Evolutionary conservation across 2,888 invertebrate genomes (phyloP).

Genomic region (Bruchidius siliquastri): DNA sequence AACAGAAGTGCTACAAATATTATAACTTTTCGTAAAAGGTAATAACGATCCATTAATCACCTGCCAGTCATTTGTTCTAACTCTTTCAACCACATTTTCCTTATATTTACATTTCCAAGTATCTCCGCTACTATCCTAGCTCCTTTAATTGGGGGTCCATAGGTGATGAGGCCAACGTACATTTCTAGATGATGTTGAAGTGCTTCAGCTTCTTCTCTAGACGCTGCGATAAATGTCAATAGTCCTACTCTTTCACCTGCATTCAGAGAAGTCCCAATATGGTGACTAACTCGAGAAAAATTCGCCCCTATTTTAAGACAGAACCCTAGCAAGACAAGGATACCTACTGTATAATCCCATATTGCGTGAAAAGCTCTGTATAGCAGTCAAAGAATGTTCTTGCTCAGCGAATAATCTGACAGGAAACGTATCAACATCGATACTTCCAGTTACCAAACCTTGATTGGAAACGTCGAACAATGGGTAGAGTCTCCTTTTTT

Average conservation of each 20-base stretch:
- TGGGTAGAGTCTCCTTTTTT: conserved; percentile 53
- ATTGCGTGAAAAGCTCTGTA: conserved; percentile 63
- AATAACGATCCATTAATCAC: background rate
- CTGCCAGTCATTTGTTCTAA: conserved; percentile 38
- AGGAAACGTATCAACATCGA: conserved; percentile 56
- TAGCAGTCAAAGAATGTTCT: conserved; percentile 52
- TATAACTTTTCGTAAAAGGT: too few relatives aligned
- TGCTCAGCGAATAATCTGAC: conserved; percentile 55
- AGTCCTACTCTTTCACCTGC: conserved; percentile 46
- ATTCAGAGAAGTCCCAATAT: too few relatives aligned
- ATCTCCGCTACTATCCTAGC: conserved; percentile 57
- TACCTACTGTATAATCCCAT: conserved; percentile 68
- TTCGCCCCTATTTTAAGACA: too few relatives aligned
- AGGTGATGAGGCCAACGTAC: conserved; percentile 61
- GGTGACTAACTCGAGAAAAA: too few relatives aligned
- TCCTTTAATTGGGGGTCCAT: conserved; percentile 64
- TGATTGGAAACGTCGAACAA: conserved; percentile 69
- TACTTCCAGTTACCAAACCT: conserved; percentile 57
- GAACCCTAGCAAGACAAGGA: conserved; percentile 21
- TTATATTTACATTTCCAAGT: conserved; percentile 51
- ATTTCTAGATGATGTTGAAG: conserved; percentile 62
- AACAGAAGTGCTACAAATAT: too few relatives aligned
- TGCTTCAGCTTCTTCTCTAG: conserved; percentile 54
- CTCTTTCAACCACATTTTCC: conserved; percentile 52
- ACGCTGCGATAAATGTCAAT: conserved; percentile 51